These are phyloP conservation scores for Syndactyla subalaris DNA, from an alignment of 2,797 vertebrate genomes.

Conservation along the genomic window DNA sequence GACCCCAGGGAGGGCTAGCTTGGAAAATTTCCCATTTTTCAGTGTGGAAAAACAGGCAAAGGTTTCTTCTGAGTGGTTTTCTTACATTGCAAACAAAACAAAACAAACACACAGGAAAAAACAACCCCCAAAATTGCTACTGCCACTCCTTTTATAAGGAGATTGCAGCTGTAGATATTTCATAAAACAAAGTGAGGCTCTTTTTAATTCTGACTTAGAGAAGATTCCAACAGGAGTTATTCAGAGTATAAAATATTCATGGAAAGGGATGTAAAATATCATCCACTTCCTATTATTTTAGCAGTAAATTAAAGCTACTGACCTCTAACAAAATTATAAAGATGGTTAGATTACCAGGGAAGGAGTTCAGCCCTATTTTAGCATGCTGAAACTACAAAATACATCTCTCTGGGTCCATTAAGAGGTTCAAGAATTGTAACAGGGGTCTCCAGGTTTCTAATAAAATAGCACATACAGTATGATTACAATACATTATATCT, in stretches of 20 bases:
- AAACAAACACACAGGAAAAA: neutral
- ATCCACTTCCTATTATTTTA: slow-evolving; percentile 17
- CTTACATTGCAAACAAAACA: neutral
- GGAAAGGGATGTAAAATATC: slow-evolving; percentile 16
- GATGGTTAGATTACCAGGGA: neutral
- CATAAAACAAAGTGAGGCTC: neutral
- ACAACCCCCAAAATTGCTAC: neutral
- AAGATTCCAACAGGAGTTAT: neutral
- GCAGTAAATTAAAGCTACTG: slow-evolving; percentile 30
- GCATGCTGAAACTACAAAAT: neutral
- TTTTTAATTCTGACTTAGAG: neutral
- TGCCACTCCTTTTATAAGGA: neutral
- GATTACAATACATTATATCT: slow-evolving; percentile 42
- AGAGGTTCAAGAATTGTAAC: slow-evolving; percentile 29
- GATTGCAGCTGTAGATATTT: neutral
- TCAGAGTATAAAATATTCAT: slow-evolving; percentile 23
- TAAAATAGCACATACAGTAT: slow-evolving; percentile 25
- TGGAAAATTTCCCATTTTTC: neutral
- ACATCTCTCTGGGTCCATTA: neutral
- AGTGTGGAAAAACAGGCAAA: neutral
- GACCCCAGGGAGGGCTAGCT: neutral
- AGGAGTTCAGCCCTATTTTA: neutral
- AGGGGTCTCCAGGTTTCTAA: slow-evolving; percentile 22
- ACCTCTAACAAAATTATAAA: slow-evolving; percentile 20
- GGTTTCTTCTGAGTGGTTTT: neutral